Conservation (phyloP, 2,113 vertebrate genomes). For the Neotoma lepida region DNA sequence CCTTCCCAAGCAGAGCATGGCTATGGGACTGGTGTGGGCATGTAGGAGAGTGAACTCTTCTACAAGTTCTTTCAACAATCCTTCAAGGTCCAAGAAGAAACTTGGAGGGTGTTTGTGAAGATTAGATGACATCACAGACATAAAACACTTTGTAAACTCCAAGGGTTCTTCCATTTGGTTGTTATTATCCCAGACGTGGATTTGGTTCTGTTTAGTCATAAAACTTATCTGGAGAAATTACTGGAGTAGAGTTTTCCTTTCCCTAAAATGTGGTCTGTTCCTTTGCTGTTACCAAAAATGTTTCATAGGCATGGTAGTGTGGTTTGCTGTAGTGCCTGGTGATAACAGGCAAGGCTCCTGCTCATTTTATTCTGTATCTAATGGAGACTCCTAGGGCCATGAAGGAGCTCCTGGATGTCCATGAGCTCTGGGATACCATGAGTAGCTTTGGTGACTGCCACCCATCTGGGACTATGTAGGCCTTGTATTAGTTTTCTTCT, state of each 20-base stretch:
- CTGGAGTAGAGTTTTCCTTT: not conserved
- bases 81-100: slow-evolving; percentile 15
- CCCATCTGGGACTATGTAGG: not conserved
- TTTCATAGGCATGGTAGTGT: not conserved
- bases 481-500: not conserved
- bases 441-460: not conserved
- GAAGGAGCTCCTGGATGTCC: not conserved
- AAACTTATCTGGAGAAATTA: slow-evolving; percentile 33
- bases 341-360: no score
- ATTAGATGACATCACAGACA: slow-evolving; percentile 49
- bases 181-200: slow-evolving; percentile 13
- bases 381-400: not conserved
- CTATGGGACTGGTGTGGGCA: not conserved
- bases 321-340: not conserved
- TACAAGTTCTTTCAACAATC: not conserved
- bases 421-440: no score
- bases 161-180: slow-evolving; percentile 39
- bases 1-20: not conserved
- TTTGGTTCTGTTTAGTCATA: slow-evolving; percentile 22
- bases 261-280: not conserved
- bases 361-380: not conserved
- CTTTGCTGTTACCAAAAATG: not conserved
- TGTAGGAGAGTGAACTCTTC: not conserved
- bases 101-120: not conserved
- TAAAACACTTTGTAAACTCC: slow-evolving; percentile 55